phyloP scores from a whole-genome alignment of 2,888 invertebrate genomes.

The Tipula helvola region DNA sequence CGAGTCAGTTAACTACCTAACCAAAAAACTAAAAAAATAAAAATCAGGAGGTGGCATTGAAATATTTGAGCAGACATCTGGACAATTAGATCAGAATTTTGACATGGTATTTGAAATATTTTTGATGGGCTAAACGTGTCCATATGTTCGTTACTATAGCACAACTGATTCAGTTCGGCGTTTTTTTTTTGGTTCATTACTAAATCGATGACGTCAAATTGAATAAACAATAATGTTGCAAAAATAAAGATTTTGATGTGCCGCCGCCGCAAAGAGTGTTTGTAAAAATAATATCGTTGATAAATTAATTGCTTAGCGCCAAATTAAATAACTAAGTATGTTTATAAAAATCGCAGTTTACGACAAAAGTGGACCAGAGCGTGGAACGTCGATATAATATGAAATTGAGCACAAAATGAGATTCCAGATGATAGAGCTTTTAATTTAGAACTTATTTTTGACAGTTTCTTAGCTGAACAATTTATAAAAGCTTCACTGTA shows the following conservation, averaged over 20 bases:
- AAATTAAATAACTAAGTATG: too few species aligned
- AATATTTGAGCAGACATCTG: background rate
- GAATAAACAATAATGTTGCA: background rate
- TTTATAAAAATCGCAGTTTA: too few species aligned
- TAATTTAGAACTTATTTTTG: too few species aligned
- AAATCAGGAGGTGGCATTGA: background rate
- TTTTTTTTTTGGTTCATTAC: background rate
- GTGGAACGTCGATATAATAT: too few species aligned
- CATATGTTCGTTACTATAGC: background rate
- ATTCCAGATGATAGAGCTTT: too few species aligned
- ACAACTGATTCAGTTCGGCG: background rate
- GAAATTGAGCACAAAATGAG: too few species aligned
- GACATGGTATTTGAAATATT: background rate
- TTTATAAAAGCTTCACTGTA: too few species aligned
- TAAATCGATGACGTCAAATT: background rate
- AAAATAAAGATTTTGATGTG: background rate
- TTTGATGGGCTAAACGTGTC: background rate
- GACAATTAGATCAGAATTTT: background rate
- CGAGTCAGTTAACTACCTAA: background rate
- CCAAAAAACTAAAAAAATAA: background rate
- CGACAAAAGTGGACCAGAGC: too few species aligned
- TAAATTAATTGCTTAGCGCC: too few species aligned
- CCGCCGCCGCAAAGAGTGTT: background rate
- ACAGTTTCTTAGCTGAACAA: too few species aligned
- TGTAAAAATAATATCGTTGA: background rate